phyloP scores from a whole-genome alignment of 2,888 invertebrate genomes.

The Heliconius cydno region DNA sequence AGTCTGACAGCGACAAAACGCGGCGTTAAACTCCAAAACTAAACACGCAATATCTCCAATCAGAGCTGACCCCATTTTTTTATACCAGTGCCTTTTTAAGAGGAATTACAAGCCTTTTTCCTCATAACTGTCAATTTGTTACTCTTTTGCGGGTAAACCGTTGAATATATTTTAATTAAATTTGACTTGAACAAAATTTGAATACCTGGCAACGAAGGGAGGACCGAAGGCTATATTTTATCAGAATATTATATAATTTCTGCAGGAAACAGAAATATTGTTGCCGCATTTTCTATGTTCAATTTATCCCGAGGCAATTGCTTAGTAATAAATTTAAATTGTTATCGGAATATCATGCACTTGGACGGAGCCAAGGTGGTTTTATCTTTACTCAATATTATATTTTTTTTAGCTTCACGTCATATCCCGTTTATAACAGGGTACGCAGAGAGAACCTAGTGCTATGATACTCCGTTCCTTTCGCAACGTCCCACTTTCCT shows the following conservation, averaged over 20 bases:
- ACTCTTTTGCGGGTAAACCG: not conserved
- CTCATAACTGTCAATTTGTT: not conserved
- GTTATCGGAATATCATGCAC: constrained; percentile 9
- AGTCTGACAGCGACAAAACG: too few relatives aligned
- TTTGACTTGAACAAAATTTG: constrained; percentile 8
- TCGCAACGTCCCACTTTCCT: too few relatives aligned
- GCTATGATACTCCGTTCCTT: not conserved
- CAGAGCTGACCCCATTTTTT: too few relatives aligned
- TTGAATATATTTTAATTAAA: constrained; percentile 10
- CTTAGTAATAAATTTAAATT: constrained; percentile 15
- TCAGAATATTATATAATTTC: constrained; percentile 12
- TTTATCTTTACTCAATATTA: not conserved
- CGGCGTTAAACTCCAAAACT: not conserved
- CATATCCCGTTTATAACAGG: not conserved
- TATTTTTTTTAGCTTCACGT: not conserved
- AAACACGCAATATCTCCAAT: too few relatives aligned
- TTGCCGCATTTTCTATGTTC: not conserved
- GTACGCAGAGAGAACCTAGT: not conserved
- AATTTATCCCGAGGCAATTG: constrained; percentile 8
- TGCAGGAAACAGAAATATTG: not conserved
- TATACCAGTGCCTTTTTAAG: not conserved
- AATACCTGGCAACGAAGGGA: constrained; percentile 13
- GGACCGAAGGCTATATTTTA: not conserved
- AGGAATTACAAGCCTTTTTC: not conserved
- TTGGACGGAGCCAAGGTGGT: not conserved